These are phyloP conservation scores for Gadus macrocephalus DNA, from an alignment of 2,113 vertebrate species.

Conservation along the genomic window DNA sequence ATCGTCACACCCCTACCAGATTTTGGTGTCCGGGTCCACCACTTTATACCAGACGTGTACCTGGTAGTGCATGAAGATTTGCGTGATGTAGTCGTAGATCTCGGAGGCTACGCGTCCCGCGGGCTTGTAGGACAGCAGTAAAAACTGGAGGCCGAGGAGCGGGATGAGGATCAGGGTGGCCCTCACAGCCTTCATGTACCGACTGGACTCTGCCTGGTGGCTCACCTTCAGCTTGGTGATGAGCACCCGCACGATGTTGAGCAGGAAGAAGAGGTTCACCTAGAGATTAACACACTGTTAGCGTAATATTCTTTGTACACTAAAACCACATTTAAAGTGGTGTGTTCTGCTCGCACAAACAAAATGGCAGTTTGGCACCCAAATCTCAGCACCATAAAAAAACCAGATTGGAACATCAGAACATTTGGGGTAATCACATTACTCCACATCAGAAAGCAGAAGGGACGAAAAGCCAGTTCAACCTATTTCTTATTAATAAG, in stretches of 20 bases:
- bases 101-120: slow-evolving; percentile 82
- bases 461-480: too few species aligned
- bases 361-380: too few species aligned
- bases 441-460: background rate
- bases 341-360: too few species aligned
- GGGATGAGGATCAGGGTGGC: slow-evolving; percentile 95
- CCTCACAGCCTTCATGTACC: slow-evolving; percentile 98
- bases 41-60: slow-evolving; percentile 14
- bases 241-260: slow-evolving; percentile 95
- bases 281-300: slow-evolving; percentile 46
- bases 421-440: too few species aligned
- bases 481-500: background rate
- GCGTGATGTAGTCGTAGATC: slow-evolving; percentile 92
- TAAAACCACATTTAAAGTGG: too few species aligned
- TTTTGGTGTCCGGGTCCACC: too few species aligned
- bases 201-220: slow-evolving; percentile 91
- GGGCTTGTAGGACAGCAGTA: slow-evolving; percentile 89
- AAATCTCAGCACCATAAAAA: too few species aligned
- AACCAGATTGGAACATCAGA: background rate
- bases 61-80: slow-evolving; percentile 89
- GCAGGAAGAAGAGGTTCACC: slow-evolving; percentile 95
- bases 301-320: background rate
- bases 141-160: slow-evolving; percentile 90
- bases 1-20: too few species aligned
- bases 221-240: slow-evolving; percentile 98